Evolutionary conservation across 2,797 vertebrate genomes (phyloP), one percentile per base, ranked within the genome.

Genomic region (Helarctos malayanus): DNA sequence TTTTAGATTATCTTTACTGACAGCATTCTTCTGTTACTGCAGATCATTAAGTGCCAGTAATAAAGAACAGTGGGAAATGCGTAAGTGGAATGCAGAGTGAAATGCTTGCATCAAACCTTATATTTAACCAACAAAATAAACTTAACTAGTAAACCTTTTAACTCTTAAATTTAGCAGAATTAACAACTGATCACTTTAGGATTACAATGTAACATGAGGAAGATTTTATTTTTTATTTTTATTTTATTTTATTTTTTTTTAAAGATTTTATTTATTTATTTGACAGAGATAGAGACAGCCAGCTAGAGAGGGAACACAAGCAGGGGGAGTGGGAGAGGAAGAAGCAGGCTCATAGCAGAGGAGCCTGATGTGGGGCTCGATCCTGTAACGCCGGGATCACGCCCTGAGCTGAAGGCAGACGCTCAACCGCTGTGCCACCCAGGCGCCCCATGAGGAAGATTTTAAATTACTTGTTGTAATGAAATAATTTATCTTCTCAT

Each of bases 51-150:
- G 47, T 90, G 49, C 29, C 71, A 68, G 19, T 92, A 87, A 61
- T 91, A 87, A 63, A 59, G 27, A 79, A 84, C 38, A 81, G 3
- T 57, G 52, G 59, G 65, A 63, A 83, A 78, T 71, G 25, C 6
- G 1, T 69, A 89, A 61, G 45, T 96, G 84, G 95, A 98, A 86
- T 76, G 49, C 1, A 59, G 9, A 93, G 7, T 47, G 73, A 76
- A 76, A 76, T 76, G 27, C 29, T 91, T 96, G 1, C 8, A 56
- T 92, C 35, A 96, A 93, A 69, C 41, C 19, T 83, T 19, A 68
- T 92, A 90, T 97, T 90, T 87, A 80, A 89, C 45, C 38, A 90
- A 56, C 32, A 94, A 38, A 52, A 95, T 91, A 93, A 85, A 90
- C 45, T 87, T 90, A 94, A 57, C 29, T 96, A 82, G 49, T 79